Conservation (phyloP, 2,113 vertebrate genomes). For the Clarias gariepinus region DNA sequence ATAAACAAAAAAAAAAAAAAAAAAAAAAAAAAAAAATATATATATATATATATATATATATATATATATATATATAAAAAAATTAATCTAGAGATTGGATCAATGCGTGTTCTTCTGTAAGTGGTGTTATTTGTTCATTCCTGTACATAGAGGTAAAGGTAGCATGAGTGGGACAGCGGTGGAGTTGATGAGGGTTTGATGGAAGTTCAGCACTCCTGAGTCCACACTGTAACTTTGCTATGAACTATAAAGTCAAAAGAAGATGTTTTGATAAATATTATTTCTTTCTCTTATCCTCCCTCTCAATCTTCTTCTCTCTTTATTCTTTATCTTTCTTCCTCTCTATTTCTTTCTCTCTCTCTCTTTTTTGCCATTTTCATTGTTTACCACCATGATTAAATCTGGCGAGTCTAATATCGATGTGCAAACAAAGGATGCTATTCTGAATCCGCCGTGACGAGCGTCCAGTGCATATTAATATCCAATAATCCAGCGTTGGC, state of each 20-base stretch:
- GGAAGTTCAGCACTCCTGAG: no score
- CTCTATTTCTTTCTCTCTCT: not conserved
- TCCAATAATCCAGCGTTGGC: constrained; percentile 63
- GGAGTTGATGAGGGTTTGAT: no score
- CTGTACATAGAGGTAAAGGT: no score
- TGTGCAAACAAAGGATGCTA: constrained; percentile 75
- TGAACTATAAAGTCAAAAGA: not conserved
- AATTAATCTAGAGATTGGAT: no score
- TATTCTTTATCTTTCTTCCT: not conserved
- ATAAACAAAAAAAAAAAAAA: no score
- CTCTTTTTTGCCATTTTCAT: constrained; percentile 45
- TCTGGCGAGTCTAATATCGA: constrained; percentile 73
- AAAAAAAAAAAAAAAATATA: no score
- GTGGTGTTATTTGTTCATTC: no score
- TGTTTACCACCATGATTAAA: constrained; percentile 80
- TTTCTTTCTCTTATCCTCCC: not conserved
- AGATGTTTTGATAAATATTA: not conserved
- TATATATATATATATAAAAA: no score
- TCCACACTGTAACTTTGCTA: not conserved
- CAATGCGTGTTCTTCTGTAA: no score
- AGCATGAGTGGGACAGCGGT: no score
- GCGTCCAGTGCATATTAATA: constrained; percentile 75
- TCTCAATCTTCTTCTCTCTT: not conserved
- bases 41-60: no score
- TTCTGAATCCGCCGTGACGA: constrained; percentile 62